Evolutionary conservation across 2,113 vertebrate species (phyloP).

Genomic region (Clarias gariepinus): DNA sequence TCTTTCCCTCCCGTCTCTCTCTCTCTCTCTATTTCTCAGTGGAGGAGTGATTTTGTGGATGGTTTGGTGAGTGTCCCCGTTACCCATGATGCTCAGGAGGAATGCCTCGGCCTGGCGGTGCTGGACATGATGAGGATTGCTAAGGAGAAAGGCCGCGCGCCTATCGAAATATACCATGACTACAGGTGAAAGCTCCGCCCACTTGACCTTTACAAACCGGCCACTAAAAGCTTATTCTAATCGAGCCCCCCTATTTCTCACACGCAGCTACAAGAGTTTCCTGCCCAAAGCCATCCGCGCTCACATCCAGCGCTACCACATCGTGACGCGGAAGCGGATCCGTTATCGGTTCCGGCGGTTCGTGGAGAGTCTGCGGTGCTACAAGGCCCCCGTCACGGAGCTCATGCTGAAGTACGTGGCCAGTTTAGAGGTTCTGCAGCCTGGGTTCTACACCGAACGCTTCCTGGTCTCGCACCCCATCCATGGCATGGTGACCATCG

Average conservation of each 20-base stretch:
- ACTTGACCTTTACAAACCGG: background rate
- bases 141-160: slow-evolving; percentile 85
- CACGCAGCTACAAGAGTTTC: slow-evolving; percentile 90
- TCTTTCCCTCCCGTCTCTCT: background rate
- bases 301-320: slow-evolving; percentile 91
- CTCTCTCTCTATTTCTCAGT: slow-evolving; percentile 68
- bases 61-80: slow-evolving; percentile 82
- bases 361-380: slow-evolving; percentile 90
- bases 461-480: slow-evolving; percentile 86
- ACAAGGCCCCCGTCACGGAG: slow-evolving; percentile 86
- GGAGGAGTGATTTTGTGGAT: slow-evolving; percentile 89
- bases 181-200: slow-evolving; percentile 74
- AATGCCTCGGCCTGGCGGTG: slow-evolving; percentile 96
- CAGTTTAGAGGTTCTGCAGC: slow-evolving; percentile 90
- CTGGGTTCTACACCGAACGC: slow-evolving; percentile 86
- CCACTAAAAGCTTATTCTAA: background rate
- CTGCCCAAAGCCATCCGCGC: slow-evolving; percentile 84
- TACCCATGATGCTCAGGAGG: slow-evolving; percentile 91
- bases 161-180: slow-evolving; percentile 85
- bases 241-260: background rate
- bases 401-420: slow-evolving; percentile 96
- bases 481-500: slow-evolving; percentile 78
- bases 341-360: slow-evolving; percentile 91
- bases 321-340: slow-evolving; percentile 93
- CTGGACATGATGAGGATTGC: slow-evolving; percentile 97